phyloP scores from a whole-genome alignment of 2,113 vertebrate genomes.

The Pluvialis apricaria region DNA sequence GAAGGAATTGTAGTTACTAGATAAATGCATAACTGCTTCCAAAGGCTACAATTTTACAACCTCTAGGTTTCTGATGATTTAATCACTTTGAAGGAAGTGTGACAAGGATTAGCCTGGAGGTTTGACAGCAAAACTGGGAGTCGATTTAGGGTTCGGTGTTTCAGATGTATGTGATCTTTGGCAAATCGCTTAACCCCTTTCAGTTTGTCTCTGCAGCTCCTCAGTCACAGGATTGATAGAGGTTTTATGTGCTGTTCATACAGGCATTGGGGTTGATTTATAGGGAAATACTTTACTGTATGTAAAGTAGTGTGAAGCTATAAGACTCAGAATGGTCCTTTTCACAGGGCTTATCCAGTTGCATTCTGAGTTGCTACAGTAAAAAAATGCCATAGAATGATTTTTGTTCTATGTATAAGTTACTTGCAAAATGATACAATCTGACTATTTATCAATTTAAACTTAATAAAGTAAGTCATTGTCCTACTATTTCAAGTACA shows the following conservation, averaged over 20 bases:
- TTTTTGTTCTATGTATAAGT: neutral
- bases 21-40: neutral
- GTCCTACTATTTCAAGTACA: neutral
- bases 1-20: neutral
- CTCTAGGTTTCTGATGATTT: neutral
- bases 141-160: neutral
- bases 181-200: neutral
- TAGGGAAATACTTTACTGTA: neutral
- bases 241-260: neutral
- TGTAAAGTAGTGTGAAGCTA: neutral
- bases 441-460: neutral
- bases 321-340: neutral
- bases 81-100: neutral
- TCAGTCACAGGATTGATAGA: neutral
- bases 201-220: neutral
- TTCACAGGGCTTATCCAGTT: neutral
- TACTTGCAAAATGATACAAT: neutral
- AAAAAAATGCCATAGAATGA: neutral
- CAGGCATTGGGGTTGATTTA: neutral
- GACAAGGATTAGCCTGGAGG: neutral
- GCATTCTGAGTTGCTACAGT: neutral
- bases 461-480: neutral
- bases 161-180: neutral
- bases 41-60: neutral
- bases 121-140: neutral